Evolutionary conservation across 2,888 invertebrate genomes (phyloP).

Genomic region (Muschampia plurimacula): DNA sequence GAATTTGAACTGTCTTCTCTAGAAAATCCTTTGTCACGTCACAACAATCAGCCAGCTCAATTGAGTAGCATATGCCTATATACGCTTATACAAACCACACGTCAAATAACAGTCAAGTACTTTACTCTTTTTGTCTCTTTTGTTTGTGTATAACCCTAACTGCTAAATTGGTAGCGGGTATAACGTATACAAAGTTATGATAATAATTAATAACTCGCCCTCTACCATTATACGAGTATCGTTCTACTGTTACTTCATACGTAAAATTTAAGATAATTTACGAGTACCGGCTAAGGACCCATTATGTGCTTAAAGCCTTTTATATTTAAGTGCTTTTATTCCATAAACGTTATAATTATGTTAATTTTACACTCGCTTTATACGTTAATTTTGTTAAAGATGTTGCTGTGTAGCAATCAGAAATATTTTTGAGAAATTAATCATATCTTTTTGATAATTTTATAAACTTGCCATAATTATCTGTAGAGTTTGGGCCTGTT

Average conservation of each 20-base stretch:
- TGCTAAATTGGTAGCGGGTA: neutral
- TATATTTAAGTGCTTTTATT: constrained; percentile 17
- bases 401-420: neutral
- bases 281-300: neutral
- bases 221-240: neutral
- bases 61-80: too few relatives aligned
- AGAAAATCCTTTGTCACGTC: too few relatives aligned
- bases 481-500: too few relatives aligned
- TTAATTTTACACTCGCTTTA: constrained; percentile 1
- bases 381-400: constrained; percentile 2
- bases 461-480: too few relatives aligned
- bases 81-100: too few relatives aligned
- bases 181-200: neutral
- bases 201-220: neutral
- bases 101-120: too few relatives aligned
- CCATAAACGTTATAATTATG: constrained; percentile 22
- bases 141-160: too few relatives aligned
- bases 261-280: constrained; percentile 4
- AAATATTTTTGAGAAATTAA: neutral
- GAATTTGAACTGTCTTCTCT: too few relatives aligned
- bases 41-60: too few relatives aligned
- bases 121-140: too few relatives aligned
- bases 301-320: constrained; percentile 16
- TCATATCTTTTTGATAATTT: neutral
- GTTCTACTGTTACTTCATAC: neutral